phyloP scores from a whole-genome alignment of 2,113 vertebrate genomes.

The Gadus macrocephalus region DNA sequence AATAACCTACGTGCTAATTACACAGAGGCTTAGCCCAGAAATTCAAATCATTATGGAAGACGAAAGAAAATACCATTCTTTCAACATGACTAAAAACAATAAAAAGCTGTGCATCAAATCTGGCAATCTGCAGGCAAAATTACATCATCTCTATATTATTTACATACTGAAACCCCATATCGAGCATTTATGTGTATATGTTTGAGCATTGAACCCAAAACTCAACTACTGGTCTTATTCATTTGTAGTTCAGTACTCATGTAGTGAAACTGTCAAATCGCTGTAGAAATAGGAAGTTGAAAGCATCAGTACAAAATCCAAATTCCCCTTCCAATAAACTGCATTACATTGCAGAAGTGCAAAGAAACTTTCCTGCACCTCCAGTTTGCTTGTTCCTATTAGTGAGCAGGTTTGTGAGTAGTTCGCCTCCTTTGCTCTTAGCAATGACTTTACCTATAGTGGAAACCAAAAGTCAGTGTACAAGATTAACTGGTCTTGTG shows the following conservation, averaged over 20 bases:
- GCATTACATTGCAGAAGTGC: neutral
- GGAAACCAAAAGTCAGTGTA: constrained; percentile 2
- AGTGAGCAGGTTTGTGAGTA: neutral
- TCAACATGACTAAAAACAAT: neutral
- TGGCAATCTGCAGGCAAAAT: neutral
- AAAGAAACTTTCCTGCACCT: neutral
- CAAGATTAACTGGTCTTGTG: neutral
- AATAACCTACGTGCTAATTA: too few species aligned
- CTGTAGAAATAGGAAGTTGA: neutral
- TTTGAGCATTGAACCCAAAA: too few species aligned
- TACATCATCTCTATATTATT: neutral
- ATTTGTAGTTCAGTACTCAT: too few species aligned
- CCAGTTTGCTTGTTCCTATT: neutral
- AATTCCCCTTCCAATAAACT: neutral
- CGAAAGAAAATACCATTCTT: neutral
- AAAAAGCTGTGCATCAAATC: neutral
- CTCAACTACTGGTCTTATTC: too few species aligned
- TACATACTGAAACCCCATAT: neutral
- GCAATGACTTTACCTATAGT: neutral
- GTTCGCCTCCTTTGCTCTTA: neutral
- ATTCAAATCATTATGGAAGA: too few species aligned
- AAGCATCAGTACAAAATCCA: constrained; percentile 3
- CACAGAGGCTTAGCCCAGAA: too few species aligned
- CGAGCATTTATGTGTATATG: neutral
- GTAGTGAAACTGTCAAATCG: neutral